Base-by-base conservation (phyloP, 2,888 invertebrate species). In the Aphodius sticticus region DNA sequence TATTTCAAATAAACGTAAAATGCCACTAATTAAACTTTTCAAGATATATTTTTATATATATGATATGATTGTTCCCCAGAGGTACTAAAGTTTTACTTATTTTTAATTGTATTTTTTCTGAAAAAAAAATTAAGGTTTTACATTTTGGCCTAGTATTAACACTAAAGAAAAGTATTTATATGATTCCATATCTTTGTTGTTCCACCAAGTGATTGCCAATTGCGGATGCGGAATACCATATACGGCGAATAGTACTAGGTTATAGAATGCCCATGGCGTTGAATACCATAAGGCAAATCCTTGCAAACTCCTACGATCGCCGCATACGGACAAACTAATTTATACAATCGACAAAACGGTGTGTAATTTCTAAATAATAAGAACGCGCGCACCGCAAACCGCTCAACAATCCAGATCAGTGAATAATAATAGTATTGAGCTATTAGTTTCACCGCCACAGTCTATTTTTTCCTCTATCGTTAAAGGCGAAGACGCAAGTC, bases 341-440 rank as follows among this genome's bases (percentile, higher is more conserved):
- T 53, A 53, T 53, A 53, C 53, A 53, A 53, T 53, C 53, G 53
- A 12, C 53, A 53, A 53, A 53, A 53, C 53, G 53, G 53, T 53
- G 12, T 53, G 53, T 53, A 53, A 53, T 53, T 53, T 53, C 53
- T 53, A 53, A 53, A 53, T 53, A 53, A 53, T 53, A 53, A 53
- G 53, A 53, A 53, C 53, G 12, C 53, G 53, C 53, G 7, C 12
- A 9, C 53, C 9, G 7, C 53, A 9, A 53, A 53, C 53, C 7
- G 53, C 53, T 12, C 12, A 53, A 53, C 53, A 53, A 53, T 53
- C 53, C 53, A 53, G 53, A 9, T 53, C 53, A 53, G 53, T 53
- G 53, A 53, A 53, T 53, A 53, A 53, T 53, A 53, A 53, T 53
- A 53, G 53, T 53, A 53, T 53, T 53, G 53, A 53, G 53, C 53